Percentiles rank a stretch among this genome's conserved stretches.
Evolutionary conservation across 2,797 vertebrate species (phyloP).

Genomic region (Coregonus ussuriensis): DNA sequence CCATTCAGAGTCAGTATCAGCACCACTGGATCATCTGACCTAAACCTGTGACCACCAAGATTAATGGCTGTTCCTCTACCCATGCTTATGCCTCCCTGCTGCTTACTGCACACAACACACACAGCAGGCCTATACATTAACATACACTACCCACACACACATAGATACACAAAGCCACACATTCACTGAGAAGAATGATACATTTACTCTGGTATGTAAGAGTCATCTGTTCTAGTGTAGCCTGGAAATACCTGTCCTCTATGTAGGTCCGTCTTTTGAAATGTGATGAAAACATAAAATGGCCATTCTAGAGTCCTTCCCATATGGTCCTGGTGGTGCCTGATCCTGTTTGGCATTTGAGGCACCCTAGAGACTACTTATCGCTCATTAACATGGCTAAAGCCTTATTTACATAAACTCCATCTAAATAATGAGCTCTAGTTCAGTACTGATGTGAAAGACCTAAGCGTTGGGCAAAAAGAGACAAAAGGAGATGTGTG

Average conservation of each 20-base stretch:
- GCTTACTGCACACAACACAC: slow-evolving; percentile 24
- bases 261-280: not conserved
- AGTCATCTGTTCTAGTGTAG: not conserved
- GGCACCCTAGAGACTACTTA: not conserved
- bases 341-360: not conserved
- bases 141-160: slow-evolving; percentile 6
- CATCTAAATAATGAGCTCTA: not conserved
- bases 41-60: slow-evolving; percentile 69
- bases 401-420: slow-evolving; percentile 5
- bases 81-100: slow-evolving; percentile 41
- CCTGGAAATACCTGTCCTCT: not conserved
- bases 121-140: not conserved
- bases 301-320: not conserved
- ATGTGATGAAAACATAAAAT: not conserved
- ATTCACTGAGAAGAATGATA: not conserved
- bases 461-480: not conserved
- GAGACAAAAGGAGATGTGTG: not conserved
- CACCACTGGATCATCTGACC: slow-evolving; percentile 61
- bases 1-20: slow-evolving; percentile 56
- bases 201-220: not conserved
- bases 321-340: not conserved
- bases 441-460: not conserved
- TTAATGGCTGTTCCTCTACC: slow-evolving; percentile 57
- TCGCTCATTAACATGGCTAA: not conserved
- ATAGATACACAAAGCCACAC: not conserved